phyloP scores from a whole-genome alignment of 2,113 vertebrate species.

The Cyanistes caeruleus region DNA sequence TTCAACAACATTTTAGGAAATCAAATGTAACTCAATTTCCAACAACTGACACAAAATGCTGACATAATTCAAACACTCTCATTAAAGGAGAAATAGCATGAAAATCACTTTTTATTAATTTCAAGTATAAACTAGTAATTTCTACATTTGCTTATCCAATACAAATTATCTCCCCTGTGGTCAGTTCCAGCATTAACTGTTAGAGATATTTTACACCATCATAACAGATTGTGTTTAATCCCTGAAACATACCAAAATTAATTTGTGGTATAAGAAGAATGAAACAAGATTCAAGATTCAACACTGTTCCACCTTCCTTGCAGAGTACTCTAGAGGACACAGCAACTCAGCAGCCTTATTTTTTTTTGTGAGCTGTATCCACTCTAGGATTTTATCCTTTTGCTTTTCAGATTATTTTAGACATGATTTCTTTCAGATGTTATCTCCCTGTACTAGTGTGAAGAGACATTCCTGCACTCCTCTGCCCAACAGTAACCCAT shows the following conservation, averaged over 20 bases:
- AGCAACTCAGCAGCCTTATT: not conserved
- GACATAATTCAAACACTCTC: not conserved
- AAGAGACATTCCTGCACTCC: not conserved
- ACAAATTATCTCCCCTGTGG: not conserved
- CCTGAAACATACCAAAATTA: not conserved
- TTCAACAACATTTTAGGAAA: not conserved
- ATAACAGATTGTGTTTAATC: not conserved
- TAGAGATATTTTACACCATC: not conserved
- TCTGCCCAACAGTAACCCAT: not conserved
- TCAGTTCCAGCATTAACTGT: not conserved
- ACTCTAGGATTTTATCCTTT: not conserved
- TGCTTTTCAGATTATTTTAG: not conserved
- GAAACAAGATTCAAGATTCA: not conserved
- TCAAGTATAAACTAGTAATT: not conserved
- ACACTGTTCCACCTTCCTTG: not conserved
- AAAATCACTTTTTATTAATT: slow-evolving; percentile 40
- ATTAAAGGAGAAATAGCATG: not conserved
- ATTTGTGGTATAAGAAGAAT: not conserved
- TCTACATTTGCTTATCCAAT: not conserved
- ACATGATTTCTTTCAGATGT: not conserved
- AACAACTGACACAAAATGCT: not conserved
- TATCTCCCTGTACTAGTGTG: not conserved
- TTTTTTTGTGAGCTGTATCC: not conserved
- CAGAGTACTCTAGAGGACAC: not conserved
- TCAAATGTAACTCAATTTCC: not conserved